Percentiles rank a stretch among this genome's conserved stretches.
These are phyloP conservation scores for Furcula furcula DNA, from an alignment of 2,888 invertebrate species.

Conservation along the genomic window DNA sequence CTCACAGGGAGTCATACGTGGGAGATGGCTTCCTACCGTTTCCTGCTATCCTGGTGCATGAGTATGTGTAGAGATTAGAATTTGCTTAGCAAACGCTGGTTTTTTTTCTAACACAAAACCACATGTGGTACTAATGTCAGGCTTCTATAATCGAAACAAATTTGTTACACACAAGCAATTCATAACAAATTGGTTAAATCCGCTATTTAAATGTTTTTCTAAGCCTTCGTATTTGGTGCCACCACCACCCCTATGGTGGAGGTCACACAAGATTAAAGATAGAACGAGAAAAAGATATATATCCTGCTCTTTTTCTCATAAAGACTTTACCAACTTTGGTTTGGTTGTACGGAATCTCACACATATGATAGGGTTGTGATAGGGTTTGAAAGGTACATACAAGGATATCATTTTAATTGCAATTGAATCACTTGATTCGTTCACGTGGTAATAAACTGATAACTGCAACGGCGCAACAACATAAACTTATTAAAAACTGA, in stretches of 20 bases:
- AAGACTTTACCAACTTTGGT: too few relatives aligned
- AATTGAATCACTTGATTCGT: slow-evolving; percentile 1
- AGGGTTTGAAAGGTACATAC: slow-evolving; percentile 16
- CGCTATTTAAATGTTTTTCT: slow-evolving; percentile 39
- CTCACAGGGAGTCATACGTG: slow-evolving; percentile 65
- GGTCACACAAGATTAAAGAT: slow-evolving; percentile 35
- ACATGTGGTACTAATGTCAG: slow-evolving; percentile 49
- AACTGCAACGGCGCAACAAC: too few relatives aligned
- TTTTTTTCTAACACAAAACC: slow-evolving; percentile 69
- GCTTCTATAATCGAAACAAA: slow-evolving; percentile 39
- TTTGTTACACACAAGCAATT: slow-evolving; percentile 8
- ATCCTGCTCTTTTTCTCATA: slow-evolving; percentile 25
- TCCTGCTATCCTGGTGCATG: slow-evolving; percentile 69
- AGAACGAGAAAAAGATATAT: slow-evolving; percentile 31
- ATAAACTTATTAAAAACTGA: too few relatives aligned
- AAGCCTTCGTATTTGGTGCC: slow-evolving; percentile 29
- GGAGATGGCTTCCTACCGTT: slow-evolving; percentile 54
- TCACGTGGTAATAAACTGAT: too few relatives aligned
- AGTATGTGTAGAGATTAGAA: slow-evolving; percentile 82
- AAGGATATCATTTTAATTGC: slow-evolving; percentile 3
- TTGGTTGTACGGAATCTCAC: slow-evolving; percentile 35
- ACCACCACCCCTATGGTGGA: too few relatives aligned
- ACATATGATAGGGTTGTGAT: slow-evolving; percentile 27
- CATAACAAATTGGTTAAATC: too few relatives aligned
- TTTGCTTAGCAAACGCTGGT: slow-evolving; percentile 76